Evolutionary conservation across 2,888 invertebrate genomes (phyloP), one percentile per base, ranked within the genome.

Genomic region (Eristalis pertinax): DNA sequence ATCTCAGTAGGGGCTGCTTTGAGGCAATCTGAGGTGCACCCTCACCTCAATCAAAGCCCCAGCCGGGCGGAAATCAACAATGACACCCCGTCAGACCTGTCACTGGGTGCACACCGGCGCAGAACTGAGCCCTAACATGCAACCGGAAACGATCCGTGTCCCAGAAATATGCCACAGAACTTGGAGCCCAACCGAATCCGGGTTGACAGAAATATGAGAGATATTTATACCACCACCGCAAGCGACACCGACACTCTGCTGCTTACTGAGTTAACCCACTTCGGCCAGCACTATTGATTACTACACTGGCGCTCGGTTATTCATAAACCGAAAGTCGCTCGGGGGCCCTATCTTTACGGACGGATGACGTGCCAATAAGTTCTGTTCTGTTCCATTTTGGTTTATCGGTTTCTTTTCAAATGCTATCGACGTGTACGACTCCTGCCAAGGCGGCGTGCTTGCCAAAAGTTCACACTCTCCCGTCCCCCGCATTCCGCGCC

Each of bases 121-220:
- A 78, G 75, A 82, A 78, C 82, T 50, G 72, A 72, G 29, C 56
- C 41, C 38, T 67, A 43, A 58, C 78, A 86, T 86, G 83, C 86
- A 86, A 86, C 67, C 83, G 62, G 15, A 1, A 32, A 10, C 8
- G 10, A 32, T 10, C 10, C 32, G 32, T 32, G 68, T 19, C 67
- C 82, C 65, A 81, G 38, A 84, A 43, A 62, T 74, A 67, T 68
- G 81, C 63, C 85, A 81, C 19, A 75, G 35, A 80, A 65, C 64
- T 43, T 68, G 35, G 58, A 50, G 19, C 1, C 26, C 5, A 60
- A 19, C 60, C 15, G 69, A 73, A 73, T 60, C 73, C 43, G 63
- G 76, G 63, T 76, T 82, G 73, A 78, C 85, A 70, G 19, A 64
- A 58, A 63, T 73, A 78, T 78, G 78, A 63, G 41, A 38, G 8